Evolutionary conservation across 1,140 invertebrate genomes (phyloP).

Genomic region (Prorops nasuta): DNA sequence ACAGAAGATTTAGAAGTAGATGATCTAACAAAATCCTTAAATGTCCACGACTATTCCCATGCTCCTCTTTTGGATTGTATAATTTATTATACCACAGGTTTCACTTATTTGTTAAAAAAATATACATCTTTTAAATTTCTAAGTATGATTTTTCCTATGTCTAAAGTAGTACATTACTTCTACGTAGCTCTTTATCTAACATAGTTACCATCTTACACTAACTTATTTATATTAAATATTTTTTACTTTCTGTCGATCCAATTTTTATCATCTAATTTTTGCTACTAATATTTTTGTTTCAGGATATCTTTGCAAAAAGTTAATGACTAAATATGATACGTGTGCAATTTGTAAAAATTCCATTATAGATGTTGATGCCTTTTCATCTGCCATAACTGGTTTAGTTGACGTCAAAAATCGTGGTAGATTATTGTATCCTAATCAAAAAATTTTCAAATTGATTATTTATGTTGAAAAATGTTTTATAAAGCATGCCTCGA

Average conservation of each 20-base stretch:
- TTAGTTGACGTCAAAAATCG: constrained; percentile 3
- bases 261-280: background rate
- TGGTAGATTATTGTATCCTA: constrained; percentile 6
- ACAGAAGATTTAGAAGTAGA: constrained; percentile 17
- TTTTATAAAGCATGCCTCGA: constrained; percentile 2
- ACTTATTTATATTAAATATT: background rate
- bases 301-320: constrained; percentile 1
- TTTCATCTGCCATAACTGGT: background rate
- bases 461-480: constrained; percentile 3
- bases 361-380: background rate
- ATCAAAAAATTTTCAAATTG: constrained; percentile 1
- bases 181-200: background rate
- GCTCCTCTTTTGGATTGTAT: constrained; percentile 17
- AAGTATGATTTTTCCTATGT: background rate
- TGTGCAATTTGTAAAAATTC: background rate
- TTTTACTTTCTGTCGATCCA: background rate
- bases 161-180: background rate
- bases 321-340: background rate
- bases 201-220: background rate
- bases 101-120: constrained; percentile 2
- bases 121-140: background rate
- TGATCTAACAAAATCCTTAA: constrained; percentile 11
- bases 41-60: constrained; percentile 16
- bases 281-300: background rate
- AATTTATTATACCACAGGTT: constrained; percentile 28